Conservation (phyloP, 2,888 invertebrate genomes). For the Melanostoma mellinum region DNA sequence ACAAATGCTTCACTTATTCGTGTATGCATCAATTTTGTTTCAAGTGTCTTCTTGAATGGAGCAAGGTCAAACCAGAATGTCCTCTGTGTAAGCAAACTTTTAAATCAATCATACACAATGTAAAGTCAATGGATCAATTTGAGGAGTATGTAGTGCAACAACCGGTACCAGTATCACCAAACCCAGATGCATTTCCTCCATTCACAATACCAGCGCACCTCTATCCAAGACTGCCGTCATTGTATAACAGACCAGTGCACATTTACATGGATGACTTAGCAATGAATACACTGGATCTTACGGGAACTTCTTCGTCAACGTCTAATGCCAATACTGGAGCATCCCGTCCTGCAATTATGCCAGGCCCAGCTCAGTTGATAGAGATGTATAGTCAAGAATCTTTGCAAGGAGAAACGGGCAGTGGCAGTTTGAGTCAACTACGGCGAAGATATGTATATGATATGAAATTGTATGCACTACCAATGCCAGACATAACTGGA, state of each 20-base stretch:
- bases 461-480: slow-evolving; percentile 88
- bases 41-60: slow-evolving; percentile 95
- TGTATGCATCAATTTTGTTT: slow-evolving; percentile 98
- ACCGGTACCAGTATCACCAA: slow-evolving; percentile 55
- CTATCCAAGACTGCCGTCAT: slow-evolving; percentile 49
- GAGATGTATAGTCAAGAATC: slow-evolving; percentile 78
- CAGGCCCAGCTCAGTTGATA: slow-evolving; percentile 75
- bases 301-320: slow-evolving; percentile 59
- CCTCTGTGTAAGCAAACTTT: slow-evolving; percentile 97
- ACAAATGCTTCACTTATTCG: slow-evolving; percentile 95
- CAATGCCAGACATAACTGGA: slow-evolving; percentile 87
- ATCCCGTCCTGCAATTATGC: slow-evolving; percentile 26
- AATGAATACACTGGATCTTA: slow-evolving; percentile 68
- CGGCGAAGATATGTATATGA: slow-evolving; percentile 89
- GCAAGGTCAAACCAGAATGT: slow-evolving; percentile 96
- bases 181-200: slow-evolving; percentile 39
- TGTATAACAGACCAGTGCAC: slow-evolving; percentile 47
- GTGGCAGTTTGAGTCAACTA: slow-evolving; percentile 78
- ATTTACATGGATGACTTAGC: slow-evolving; percentile 60
- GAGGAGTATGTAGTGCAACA: slow-evolving; percentile 89
- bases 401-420: slow-evolving; percentile 70
- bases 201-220: slow-evolving; percentile 63
- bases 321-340: slow-evolving; percentile 38
- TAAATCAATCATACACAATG: slow-evolving; percentile 95
- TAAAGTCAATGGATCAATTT: slow-evolving; percentile 92